Evolutionary conservation across 2,888 invertebrate species (phyloP), one percentile per base, ranked within the genome.

Genomic region (Ochlodes sylvanus): DNA sequence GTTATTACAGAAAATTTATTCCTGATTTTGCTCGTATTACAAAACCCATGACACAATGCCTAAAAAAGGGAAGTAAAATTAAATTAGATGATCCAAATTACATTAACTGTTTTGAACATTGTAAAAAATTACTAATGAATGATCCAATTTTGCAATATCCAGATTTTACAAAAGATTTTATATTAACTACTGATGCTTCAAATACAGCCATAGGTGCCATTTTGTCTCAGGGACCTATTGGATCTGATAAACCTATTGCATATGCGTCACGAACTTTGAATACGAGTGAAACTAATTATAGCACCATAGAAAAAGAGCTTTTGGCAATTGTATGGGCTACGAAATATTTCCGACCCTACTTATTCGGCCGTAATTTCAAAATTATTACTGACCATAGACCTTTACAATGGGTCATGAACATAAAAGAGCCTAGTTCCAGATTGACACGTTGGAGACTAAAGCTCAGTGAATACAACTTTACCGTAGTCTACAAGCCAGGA

Each of bases 181-280:
- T 63, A n/a, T 21, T 70, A 17, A 71, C 67, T 1, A 72, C 70
- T 6, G 68, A 71, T 19, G 72, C 72, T 2, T 69, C 70, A 7
- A 27, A 27, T 27, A 27, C 27, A 27, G 27, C 27, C 2, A 27
- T 27, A 27, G 27, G 27, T 27, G 27, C 70, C 7, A 62, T 73
- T 7, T 27, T 69, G 14, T 71, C 70, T 9, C 73, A 73, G 62
- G 70, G 71, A 5, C 34, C 64, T 2, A 63, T 72, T 12, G 71
- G 71, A 15, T 50, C 57, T 10, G 64, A 71, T 63, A 67, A 70
- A 64, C 69, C 75, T 12, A 63, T 78, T 5, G 73, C 75, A 3
- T 78, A 75, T n/a, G 27, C 27, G 27, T 27, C 27, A 27, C 27
- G 27, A 27, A 27, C 27, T 27, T 27, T 27, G 27, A 27, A 27